Conservation (phyloP, 2,888 invertebrate species). For the Smittia sp. region DNA sequence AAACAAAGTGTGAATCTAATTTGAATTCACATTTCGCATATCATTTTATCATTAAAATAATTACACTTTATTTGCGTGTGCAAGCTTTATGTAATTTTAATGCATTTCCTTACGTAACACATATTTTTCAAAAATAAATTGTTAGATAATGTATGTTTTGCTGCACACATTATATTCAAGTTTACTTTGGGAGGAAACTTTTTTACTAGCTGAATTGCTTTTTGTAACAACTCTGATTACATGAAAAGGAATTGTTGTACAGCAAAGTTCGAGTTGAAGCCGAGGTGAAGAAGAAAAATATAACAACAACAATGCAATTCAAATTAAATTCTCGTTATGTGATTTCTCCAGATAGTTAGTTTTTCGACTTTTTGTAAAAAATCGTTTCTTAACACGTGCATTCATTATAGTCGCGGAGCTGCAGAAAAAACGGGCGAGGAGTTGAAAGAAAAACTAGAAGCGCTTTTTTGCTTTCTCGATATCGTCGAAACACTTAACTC, state of each 20-base stretch:
- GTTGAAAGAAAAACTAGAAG: not conserved
- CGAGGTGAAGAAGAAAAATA: not conserved
- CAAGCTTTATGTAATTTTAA: not conserved
- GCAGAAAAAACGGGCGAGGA: not conserved
- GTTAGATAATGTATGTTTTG: constrained; percentile 28
- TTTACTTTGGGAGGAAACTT: constrained; percentile 36
- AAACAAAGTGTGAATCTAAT: not conserved
- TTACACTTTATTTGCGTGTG: constrained; percentile 28
- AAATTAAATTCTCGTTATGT: constrained; percentile 42
- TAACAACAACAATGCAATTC: constrained; percentile 38
- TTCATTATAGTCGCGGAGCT: not conserved
- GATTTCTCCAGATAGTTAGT: constrained; percentile 32
- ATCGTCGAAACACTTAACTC: constrained; percentile 30
- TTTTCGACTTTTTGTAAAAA: constrained; percentile 31
- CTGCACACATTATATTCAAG: constrained; percentile 20
- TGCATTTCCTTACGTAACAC: constrained; percentile 8
- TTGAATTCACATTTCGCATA: constrained; percentile 13
- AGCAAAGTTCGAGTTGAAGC: not conserved
- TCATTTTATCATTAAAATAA: constrained; percentile 30
- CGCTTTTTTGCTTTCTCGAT: not conserved
- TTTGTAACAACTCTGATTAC: constrained; percentile 40
- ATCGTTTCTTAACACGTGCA: constrained; percentile 41
- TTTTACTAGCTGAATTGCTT: constrained; percentile 25
- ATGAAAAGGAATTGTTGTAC: not conserved
- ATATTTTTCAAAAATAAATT: not conserved